Percentiles rank a stretch among this genome's conserved stretches.
phyloP scores from a whole-genome alignment of 2,888 invertebrate species.

The Cheilosia pagana region DNA sequence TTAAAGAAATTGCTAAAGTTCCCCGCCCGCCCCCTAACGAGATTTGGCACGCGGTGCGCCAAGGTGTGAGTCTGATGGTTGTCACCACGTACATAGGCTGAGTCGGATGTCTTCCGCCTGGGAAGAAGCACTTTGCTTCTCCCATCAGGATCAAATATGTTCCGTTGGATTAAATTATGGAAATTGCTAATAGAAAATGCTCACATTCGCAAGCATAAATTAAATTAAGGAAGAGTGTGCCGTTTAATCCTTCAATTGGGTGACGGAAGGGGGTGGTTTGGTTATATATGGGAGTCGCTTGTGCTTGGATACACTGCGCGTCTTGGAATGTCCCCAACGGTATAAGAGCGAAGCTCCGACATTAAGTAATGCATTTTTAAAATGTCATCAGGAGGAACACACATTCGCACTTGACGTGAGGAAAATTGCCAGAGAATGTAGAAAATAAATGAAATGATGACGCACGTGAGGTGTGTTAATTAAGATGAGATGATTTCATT shows the following conservation, averaged over 20 bases:
- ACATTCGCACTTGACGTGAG: conserved; percentile 7
- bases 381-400: conserved; percentile 60
- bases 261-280: background rate
- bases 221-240: conserved; percentile 45
- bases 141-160: conserved; percentile 44
- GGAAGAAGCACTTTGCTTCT: conserved; percentile 2
- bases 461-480: conserved; percentile 64
- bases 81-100: conserved; percentile 32
- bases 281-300: background rate
- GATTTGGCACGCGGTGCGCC: conserved; percentile 7
- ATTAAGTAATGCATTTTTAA: conserved; percentile 65
- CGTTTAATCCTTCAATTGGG: conserved; percentile 51
- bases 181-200: conserved; percentile 60
- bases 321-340: conserved; percentile 32
- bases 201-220: conserved; percentile 53
- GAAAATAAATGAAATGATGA: conserved; percentile 56
- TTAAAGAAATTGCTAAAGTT: conserved; percentile 49
- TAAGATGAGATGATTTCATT: conserved; percentile 64
- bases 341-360: conserved; percentile 4
- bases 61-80: conserved; percentile 26
- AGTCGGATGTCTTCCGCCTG: conserved; percentile 3
- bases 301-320: conserved; percentile 3
- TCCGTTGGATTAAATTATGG: conserved; percentile 64
- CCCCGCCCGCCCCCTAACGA: conserved; percentile 1
- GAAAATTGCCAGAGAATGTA: conserved; percentile 27